These are phyloP conservation scores for Antedon bifida DNA, from an alignment of 35 echinoderm and acorn worm genomes.

Conservation along the genomic window DNA sequence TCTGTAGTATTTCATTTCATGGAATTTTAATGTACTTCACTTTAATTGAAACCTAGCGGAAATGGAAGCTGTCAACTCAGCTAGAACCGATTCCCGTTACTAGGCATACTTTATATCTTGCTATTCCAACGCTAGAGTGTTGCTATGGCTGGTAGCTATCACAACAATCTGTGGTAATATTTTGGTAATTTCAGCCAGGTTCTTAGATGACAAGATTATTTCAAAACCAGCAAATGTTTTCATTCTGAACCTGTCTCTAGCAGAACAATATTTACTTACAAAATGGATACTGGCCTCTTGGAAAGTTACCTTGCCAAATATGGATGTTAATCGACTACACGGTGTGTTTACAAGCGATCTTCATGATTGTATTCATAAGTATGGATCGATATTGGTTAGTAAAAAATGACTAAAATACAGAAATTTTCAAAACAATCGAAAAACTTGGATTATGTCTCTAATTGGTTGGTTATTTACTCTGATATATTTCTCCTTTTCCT, in stretches of 20 bases:
- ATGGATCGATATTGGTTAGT: constrained; percentile 64
- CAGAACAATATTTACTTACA: constrained; percentile 27
- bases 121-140: too few species aligned
- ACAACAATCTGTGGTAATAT: constrained; percentile 43
- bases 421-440: constrained; percentile 23
- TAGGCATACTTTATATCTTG: too few species aligned
- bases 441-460: background rate
- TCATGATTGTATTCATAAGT: constrained; percentile 37
- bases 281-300: constrained; percentile 29
- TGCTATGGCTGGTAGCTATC: constrained; percentile 12
- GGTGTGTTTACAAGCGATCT: constrained; percentile 28
- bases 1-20: too few species aligned
- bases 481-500: constrained; percentile 10
- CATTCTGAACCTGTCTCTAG: constrained; percentile 35
- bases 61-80: too few species aligned
- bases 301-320: constrained; percentile 17
- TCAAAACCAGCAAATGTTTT: constrained; percentile 14
- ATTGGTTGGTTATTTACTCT: constrained; percentile 33
- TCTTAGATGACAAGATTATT: constrained; percentile 14
- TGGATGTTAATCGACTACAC: constrained; percentile 34
- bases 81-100: too few species aligned
- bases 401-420: constrained; percentile 29
- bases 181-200: constrained; percentile 34
- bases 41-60: too few species aligned
- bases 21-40: too few species aligned